Evolutionary conservation across 2,888 invertebrate genomes (phyloP), one percentile per base, ranked within the genome.

Genomic region (Atrina japonica): DNA sequence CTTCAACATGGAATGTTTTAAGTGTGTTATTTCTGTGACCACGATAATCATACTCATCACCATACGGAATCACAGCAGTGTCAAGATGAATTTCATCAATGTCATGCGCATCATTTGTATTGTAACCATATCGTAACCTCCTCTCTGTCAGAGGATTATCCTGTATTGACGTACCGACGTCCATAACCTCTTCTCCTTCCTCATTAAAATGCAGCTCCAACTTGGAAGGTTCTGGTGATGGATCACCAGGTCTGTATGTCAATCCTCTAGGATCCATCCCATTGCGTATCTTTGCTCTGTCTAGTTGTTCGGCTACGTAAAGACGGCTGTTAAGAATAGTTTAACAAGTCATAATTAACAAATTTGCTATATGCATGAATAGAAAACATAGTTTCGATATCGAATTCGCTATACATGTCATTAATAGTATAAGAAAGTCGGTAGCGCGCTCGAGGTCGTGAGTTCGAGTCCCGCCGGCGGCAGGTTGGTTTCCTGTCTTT

Each of bases 31-130:
- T 43, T 35, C 41, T 43, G 27, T 40, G 23, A 45, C 63, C 56
- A 11, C 41, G 49, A 18, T 66, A 35, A 7, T 61, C 65, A 21
- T 66, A 68, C n/a, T 66, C 60, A 9, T 77, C 73, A 27, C 74
- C 75, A 65, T 82, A 83, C 2, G 83, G 83, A 27, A 81, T 76
- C 2, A 83, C 81, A 1, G 83, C 81, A 30, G 83, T 82, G 53
- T 82, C 82, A 40, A 83, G 69, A 47, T 83, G 78, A 23, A 83
- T 82, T 64, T 83, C 83, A 40, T 64, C 69, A 9, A 61, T 50
- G 11, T 49, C 66, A 25, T 63, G 49, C 27, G 73, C 77, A 73
- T 77, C 77, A 53, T 75, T 76, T 45, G 73, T 75, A 18, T 77
- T 59, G 70, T 79, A 82, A 3, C 77, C 80, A 41, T 77, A 68